Conservation (phyloP, 1,140 invertebrate genomes). For the Lysiphlebus fabarum region DNA sequence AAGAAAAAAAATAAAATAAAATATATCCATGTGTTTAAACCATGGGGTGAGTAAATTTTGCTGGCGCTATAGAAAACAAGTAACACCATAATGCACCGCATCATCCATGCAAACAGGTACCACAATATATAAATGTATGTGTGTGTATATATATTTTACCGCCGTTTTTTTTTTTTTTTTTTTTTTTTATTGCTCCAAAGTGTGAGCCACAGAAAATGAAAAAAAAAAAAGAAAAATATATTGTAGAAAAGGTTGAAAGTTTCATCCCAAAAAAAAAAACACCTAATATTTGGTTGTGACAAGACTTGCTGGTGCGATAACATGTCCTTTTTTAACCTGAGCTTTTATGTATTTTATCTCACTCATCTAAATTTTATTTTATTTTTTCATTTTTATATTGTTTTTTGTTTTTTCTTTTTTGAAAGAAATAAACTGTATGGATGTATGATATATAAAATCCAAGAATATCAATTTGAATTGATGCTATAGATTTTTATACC, state of each 20-base stretch:
- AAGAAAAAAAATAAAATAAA: no score
- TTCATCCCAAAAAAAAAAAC: conserved; percentile 24
- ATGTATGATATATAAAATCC: no score
- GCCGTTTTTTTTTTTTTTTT: no score
- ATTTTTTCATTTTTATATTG: background rate
- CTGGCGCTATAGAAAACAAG: conserved; percentile 23
- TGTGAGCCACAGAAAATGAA: conserved; percentile 2
- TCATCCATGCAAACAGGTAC: conserved; percentile 21
- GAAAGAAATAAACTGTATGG: no score
- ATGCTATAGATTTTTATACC: no score
- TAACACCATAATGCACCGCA: conserved; percentile 26
- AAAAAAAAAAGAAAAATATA: conserved; percentile 22
- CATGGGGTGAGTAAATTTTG: background rate
- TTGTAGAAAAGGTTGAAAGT: conserved; percentile 30
- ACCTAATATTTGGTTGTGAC: conserved; percentile 42
- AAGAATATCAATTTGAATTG: no score
- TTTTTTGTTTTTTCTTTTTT: no score
- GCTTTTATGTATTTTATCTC: background rate
- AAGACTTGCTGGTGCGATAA: conserved; percentile 32
- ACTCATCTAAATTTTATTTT: background rate
- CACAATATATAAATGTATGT: background rate
- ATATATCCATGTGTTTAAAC: no score
- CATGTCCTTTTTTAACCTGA: conserved; percentile 2
- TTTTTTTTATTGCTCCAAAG: background rate
- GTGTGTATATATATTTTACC: no score